Percentiles rank a stretch among this genome's conserved stretches.
These are phyloP conservation scores for Poecile montanus DNA, from an alignment of 2,797 vertebrate genomes.

Conservation along the genomic window DNA sequence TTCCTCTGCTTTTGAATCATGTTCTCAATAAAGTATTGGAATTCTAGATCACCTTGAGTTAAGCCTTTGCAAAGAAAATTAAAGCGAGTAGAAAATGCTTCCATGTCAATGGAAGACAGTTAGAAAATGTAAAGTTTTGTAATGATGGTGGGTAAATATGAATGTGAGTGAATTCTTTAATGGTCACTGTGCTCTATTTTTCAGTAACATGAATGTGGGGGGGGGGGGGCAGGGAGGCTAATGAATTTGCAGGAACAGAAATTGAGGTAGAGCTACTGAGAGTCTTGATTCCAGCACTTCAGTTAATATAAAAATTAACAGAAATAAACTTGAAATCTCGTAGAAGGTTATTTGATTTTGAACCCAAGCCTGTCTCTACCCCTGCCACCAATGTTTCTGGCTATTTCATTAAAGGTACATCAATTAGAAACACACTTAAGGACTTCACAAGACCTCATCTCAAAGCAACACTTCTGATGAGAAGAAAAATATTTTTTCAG, in stretches of 20 bases:
- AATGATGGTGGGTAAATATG: not conserved
- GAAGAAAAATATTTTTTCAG: not conserved
- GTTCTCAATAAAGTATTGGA: not conserved
- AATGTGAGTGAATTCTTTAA: not conserved
- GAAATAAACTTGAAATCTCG: not conserved
- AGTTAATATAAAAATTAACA: not conserved
- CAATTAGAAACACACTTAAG: not conserved
- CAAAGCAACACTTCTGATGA: not conserved
- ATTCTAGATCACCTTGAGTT: not conserved
- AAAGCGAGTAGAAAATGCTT: not conserved
- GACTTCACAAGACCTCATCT: not conserved
- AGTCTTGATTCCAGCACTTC: not conserved
- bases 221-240: fast-evolving
- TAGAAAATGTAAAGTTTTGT: not conserved
- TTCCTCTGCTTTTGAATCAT: not conserved
- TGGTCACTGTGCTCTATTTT: not conserved
- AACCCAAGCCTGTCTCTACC: not conserved
- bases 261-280: not conserved
- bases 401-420: not conserved
- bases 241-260: not conserved
- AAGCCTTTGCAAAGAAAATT: not conserved
- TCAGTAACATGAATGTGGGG: not conserved
- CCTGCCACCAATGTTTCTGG: not conserved
- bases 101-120: not conserved
- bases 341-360: not conserved